Evolutionary conservation across 2,113 vertebrate genomes (phyloP).

Genomic region (Mesitornis unicolor): DNA sequence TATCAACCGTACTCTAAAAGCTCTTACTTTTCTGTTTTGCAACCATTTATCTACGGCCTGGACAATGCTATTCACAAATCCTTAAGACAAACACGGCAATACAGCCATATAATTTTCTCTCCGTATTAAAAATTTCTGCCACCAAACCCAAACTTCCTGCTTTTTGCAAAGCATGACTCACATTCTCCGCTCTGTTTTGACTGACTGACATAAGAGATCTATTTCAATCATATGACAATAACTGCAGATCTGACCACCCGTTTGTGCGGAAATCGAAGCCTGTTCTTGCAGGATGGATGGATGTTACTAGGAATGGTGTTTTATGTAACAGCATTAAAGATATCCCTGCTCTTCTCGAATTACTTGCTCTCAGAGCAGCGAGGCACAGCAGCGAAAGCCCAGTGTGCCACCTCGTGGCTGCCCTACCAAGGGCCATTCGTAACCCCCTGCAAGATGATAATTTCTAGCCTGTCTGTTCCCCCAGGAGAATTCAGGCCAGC

Average conservation of each 20-base stretch:
- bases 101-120: not conserved
- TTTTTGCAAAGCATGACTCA: slow-evolving; percentile 52
- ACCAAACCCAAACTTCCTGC: slow-evolving; percentile 44
- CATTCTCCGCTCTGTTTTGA: slow-evolving; percentile 27
- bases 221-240: slow-evolving; percentile 57
- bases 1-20: not conserved
- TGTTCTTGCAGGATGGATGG: slow-evolving; percentile 18
- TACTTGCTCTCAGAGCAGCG: not conserved
- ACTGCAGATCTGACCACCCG: slow-evolving; percentile 19
- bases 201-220: slow-evolving; percentile 59
- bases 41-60: not conserved
- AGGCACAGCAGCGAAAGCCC: not conserved
- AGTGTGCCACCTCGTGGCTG: slow-evolving; percentile 53
- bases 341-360: not conserved
- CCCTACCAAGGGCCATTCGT: not conserved
- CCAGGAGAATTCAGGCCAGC: not conserved
- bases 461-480: not conserved
- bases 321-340: not conserved
- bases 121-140: slow-evolving; percentile 1
- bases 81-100: not conserved
- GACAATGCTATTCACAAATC: not conserved
- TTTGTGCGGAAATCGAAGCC: slow-evolving; percentile 46
- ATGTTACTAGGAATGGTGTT: not conserved
- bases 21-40: not conserved
- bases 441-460: not conserved